Percentiles rank a stretch among this genome's conserved stretches.
Conservation (phyloP, 1,140 invertebrate genomes). For the Zaprionus tsacasi region DNA sequence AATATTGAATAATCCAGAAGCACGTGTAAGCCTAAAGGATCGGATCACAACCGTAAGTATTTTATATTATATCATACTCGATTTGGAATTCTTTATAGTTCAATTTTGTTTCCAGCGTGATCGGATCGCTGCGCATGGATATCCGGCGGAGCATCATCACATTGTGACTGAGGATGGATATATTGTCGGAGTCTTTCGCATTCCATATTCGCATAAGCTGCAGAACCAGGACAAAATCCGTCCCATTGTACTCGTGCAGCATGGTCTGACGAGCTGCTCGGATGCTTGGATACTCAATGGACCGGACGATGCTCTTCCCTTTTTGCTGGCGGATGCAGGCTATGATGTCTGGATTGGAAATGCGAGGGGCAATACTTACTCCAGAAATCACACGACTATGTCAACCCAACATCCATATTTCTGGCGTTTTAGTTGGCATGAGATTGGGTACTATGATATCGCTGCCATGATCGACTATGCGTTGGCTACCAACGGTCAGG, state of each 20-base stretch:
- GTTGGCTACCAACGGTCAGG: constrained; percentile 85
- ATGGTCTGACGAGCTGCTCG: constrained; percentile 90
- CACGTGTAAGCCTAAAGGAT: constrained; percentile 39
- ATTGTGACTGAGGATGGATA: constrained; percentile 85
- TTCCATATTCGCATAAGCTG: constrained; percentile 78
- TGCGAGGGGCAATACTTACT: constrained; percentile 84
- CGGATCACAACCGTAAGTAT: constrained; percentile 50
- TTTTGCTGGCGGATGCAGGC: constrained; percentile 88
- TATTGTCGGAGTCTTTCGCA: constrained; percentile 85
- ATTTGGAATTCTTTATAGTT: neutral
- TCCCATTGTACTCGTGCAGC: constrained; percentile 88
- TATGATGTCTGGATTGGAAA: constrained; percentile 89
- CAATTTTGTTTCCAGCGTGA: constrained; percentile 30
- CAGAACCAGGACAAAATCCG: constrained; percentile 60
- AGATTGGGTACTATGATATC: constrained; percentile 89
- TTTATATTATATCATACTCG: neutral
- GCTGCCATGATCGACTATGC: constrained; percentile 89
- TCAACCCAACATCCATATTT: constrained; percentile 85
- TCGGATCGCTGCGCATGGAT: constrained; percentile 75
- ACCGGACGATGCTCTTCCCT: constrained; percentile 85
- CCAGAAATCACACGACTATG: constrained; percentile 83
- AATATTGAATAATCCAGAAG: constrained; percentile 60
- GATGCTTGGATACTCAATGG: constrained; percentile 89
- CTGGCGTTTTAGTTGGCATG: constrained; percentile 87
- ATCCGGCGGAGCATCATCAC: constrained; percentile 85